Percentiles rank a stretch among this genome's conserved stretches.
phyloP scores from a whole-genome alignment of 2,797 vertebrate genomes.

The Bovichtus diacanthus region DNA sequence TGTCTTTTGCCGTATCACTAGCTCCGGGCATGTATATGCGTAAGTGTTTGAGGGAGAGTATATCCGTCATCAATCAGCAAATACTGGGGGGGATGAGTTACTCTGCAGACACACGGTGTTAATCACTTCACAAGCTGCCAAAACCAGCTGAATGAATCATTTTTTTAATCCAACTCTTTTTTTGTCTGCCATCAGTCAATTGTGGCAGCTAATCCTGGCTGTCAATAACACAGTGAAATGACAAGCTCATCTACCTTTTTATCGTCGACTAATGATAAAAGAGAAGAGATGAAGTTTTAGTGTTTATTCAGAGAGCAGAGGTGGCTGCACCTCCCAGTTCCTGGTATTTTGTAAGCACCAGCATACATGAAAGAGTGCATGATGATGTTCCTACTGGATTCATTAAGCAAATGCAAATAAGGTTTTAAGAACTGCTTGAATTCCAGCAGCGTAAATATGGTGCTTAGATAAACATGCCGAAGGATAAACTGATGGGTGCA shows the following conservation, averaged over 20 bases:
- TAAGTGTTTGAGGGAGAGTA: background rate
- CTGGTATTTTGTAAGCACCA: conserved; percentile 19
- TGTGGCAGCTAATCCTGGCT: background rate
- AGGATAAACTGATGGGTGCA: background rate
- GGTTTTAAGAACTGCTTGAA: background rate
- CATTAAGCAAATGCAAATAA: conserved; percentile 5
- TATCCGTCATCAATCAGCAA: background rate
- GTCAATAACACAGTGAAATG: background rate
- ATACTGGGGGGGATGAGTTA: conserved; percentile 1
- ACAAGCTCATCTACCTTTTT: background rate
- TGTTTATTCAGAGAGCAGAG: conserved; percentile 2
- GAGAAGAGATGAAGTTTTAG: conserved; percentile 1
- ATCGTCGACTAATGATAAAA: background rate
- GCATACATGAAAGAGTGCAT: conserved; percentile 33
- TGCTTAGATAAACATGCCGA: background rate
- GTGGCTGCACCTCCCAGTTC: conserved; percentile 10
- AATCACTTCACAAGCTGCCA: background rate
- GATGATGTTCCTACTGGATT: conserved; percentile 8
- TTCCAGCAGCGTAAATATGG: conserved; percentile 2
- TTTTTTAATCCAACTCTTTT: conserved; percentile 7
- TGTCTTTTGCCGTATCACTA: background rate
- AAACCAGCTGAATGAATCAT: conserved; percentile 3
- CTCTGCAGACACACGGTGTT: background rate
- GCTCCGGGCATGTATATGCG: background rate
- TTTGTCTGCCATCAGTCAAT: background rate